Evolutionary conservation across 2,797 vertebrate genomes (phyloP), one percentile per base, ranked within the genome.

Genomic region (Hippoglossus hippoglossus): DNA sequence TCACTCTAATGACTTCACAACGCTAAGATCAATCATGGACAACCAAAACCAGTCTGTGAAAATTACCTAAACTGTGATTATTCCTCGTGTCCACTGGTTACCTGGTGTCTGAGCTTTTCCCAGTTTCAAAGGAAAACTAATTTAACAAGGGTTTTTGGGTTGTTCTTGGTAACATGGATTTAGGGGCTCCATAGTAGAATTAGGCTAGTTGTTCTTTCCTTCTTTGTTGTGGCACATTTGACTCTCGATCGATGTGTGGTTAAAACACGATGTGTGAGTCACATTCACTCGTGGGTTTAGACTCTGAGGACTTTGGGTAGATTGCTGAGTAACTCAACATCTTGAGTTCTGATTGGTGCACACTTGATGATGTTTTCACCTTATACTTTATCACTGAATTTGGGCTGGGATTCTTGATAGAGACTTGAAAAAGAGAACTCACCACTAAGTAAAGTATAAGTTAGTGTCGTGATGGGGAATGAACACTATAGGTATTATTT

Each of bases 41-140:
- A 83, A 91, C 77, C 79, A 87, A 84, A 85, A 68, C 60, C 62
- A 75, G 56, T 83, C 76, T 86, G 73, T 82, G 70, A 86, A 83
- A 62, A 64, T 56, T 59, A 67, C 52, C 57, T 63, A 79, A 84
- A 53, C 79, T 89, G 86, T 88, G 79, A 90, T 81, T 71, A 68
- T 83, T 84, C 67, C 62, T 34, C 62, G 3, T 69, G 76, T 71
- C 60, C 68, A 74, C 69, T 64, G 77, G 71, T 81, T 51, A 75
- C 81, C 76, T 81, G 80, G 71, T 66, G 73, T 81, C 73, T 81
- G 61, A 81, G 52, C 55, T 88, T 84, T 89, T 82, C 90, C 92
- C 80, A 73, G 44, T 63, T 77, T 73, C 16, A 67, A 79, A 63
- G 19, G 62, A 82, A 25, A 53, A 73, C 25, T 62, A 13, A 75